Evolutionary conservation across 2,113 vertebrate genomes (phyloP), one percentile per base, ranked within the genome.

Genomic region (Alligator mississippiensis): DNA sequence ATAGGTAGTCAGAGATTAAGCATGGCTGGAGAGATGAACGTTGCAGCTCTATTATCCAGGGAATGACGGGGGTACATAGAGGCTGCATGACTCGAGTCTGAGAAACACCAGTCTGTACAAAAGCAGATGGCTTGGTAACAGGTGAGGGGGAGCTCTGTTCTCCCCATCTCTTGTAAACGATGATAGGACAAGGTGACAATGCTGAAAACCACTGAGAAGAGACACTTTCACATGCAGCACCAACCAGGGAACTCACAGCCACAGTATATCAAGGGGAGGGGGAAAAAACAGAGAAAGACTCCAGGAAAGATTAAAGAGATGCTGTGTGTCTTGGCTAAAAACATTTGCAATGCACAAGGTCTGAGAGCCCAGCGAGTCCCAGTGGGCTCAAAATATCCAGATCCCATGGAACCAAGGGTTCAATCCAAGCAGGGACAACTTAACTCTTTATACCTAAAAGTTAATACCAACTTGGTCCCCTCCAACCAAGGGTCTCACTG

Each of bases 381-480:
- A 75, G 9, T 30, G 82, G 66, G 7, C 28, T 1, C 1, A 55
- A 90, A 78, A 8, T 2, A 2, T 9, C 34, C 0, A 0, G 82
- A 90, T 10, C 5, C 22, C 28, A 28, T 5, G 0, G 0, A 24
- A 30, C 55, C 85, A 91, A 78, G 9, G 2, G 60, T 57, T 72
- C 78, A 90, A 85, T 15, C 76, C 72, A 4, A 1, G 59, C 18
- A 80, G 72, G n/a, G n/a, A 19, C 19, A 63, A 74, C 68, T 93
- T 88, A 0, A 1, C 76, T 94, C 86, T 77, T 93, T 1, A 55
- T 88, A 85, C 93, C 87, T 94, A 59, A 62, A 85, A 88, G 91
- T 90, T 81, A 88, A 90, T 61, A 2, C 75, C 63, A 90, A 94
- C 96, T 97, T 96, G 90, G 88, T 95, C 94, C 30, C 30, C 12